These are phyloP conservation scores for Dallia pectoralis DNA, from an alignment of 2,797 vertebrate species.

Conservation along the genomic window DNA sequence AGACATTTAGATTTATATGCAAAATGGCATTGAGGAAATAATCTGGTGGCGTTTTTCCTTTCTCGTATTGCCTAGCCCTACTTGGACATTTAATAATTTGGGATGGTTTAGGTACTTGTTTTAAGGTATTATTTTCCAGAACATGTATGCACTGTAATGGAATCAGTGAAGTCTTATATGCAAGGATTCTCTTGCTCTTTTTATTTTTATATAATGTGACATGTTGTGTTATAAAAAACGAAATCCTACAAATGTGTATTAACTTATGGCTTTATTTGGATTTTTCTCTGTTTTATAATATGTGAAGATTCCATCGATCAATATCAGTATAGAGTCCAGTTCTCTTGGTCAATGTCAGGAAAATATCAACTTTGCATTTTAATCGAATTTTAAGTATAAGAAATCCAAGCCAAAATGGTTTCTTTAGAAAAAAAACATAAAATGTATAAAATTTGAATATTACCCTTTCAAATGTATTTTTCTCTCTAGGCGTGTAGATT, in stretches of 20 bases:
- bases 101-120: conserved; percentile 41
- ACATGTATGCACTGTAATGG: conserved; percentile 25
- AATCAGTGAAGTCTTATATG: conserved; percentile 15
- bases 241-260: background rate
- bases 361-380: background rate
- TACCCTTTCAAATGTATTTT: conserved; percentile 19
- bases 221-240: conserved; percentile 59
- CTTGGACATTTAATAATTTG: conserved; percentile 40
- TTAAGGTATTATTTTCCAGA: conserved; percentile 28
- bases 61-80: too few species aligned
- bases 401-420: background rate
- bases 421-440: too few species aligned
- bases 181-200: conserved; percentile 3
- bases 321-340: background rate
- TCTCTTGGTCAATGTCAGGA: background rate
- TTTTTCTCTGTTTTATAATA: background rate
- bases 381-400: background rate
- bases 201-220: conserved; percentile 68
- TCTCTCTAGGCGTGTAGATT: conserved; percentile 19
- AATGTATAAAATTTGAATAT: background rate
- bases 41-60: too few species aligned
- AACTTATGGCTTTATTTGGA: conserved; percentile 16
- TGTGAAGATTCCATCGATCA: background rate
- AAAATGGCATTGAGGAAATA: too few species aligned
- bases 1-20: too few species aligned